Conservation (phyloP, 2,888 invertebrate genomes). For the Dynastes hyllus region DNA sequence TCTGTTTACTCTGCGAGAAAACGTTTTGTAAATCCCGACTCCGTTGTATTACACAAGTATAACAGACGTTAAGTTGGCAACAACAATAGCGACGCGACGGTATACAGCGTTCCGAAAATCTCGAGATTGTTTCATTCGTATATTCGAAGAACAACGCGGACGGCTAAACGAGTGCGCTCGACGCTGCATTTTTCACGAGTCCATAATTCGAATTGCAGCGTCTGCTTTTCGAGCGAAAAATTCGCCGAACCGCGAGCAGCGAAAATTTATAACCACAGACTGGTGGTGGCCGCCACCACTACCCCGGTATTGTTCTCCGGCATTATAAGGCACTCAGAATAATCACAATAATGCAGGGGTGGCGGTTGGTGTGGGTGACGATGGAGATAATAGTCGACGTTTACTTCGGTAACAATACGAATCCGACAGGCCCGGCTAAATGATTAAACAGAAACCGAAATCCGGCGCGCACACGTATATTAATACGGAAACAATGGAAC, state of each 20-base stretch:
- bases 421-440: slow-evolving; percentile 30
- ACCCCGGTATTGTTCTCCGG: slow-evolving; percentile 27
- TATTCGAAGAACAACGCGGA: not conserved
- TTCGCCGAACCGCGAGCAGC: slow-evolving; percentile 22
- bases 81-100: not conserved
- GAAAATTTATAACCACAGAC: slow-evolving; percentile 26
- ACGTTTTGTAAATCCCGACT: slow-evolving; percentile 3
- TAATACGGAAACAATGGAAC: slow-evolving; percentile 28
- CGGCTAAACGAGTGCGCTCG: slow-evolving; percentile 2
- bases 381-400: slow-evolving; percentile 12
- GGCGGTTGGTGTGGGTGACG: not conserved
- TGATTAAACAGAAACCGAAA: slow-evolving; percentile 39
- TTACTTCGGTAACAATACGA: slow-evolving; percentile 35
- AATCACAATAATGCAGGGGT: slow-evolving; percentile 27
- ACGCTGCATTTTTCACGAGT: slow-evolving; percentile 24
- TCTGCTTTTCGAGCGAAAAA: slow-evolving; percentile 28
- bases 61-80: slow-evolving; percentile 5
- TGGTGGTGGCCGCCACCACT: not conserved
- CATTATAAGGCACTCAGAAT: slow-evolving; percentile 33
- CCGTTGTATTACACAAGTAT: not conserved
- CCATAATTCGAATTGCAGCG: slow-evolving; percentile 29
- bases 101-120: not conserved
- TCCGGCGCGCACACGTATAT: slow-evolving; percentile 21
- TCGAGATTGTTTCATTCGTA: not conserved
- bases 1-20: not conserved